A percentile compares a stretch with the other conserved stretches of the same genome.
Conservation (phyloP, 2,113 vertebrate genomes). For the Mastomys natalensis region DNA sequence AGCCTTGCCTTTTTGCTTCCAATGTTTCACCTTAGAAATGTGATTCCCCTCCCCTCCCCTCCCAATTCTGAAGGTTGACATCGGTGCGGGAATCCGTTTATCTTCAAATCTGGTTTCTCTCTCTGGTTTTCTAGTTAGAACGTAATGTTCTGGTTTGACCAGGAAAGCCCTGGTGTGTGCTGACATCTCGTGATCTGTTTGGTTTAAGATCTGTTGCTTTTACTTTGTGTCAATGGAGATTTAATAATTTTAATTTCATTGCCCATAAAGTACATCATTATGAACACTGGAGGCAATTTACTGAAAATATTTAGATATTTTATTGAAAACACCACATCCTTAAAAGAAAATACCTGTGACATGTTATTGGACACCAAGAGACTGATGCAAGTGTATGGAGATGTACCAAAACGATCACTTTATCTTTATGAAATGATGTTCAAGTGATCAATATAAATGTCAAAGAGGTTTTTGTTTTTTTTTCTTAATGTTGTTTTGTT, state of each 20-base stretch:
- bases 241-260: slow-evolving; percentile 40
- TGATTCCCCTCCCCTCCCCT: background rate
- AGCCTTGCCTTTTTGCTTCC: background rate
- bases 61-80: background rate
- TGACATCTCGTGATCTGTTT: background rate
- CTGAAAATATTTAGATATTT: slow-evolving; percentile 28
- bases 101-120: background rate
- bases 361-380: background rate
- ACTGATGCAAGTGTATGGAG: background rate
- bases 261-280: background rate
- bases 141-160: background rate
- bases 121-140: slow-evolving; percentile 14
- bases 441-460: background rate
- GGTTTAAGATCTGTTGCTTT: slow-evolving; percentile 18
- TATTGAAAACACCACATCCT: background rate
- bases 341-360: slow-evolving; percentile 22
- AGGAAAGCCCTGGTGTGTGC: slow-evolving; percentile 10
- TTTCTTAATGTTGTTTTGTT: background rate
- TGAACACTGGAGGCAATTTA: slow-evolving; percentile 9
- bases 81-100: slow-evolving; percentile 26
- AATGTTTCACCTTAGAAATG: slow-evolving; percentile 48
- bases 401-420: background rate
- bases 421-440: background rate
- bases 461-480: background rate
- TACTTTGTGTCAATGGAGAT: background rate